phyloP scores from a whole-genome alignment of 2,888 invertebrate genomes.

The Tuberolachnus salignus region DNA sequence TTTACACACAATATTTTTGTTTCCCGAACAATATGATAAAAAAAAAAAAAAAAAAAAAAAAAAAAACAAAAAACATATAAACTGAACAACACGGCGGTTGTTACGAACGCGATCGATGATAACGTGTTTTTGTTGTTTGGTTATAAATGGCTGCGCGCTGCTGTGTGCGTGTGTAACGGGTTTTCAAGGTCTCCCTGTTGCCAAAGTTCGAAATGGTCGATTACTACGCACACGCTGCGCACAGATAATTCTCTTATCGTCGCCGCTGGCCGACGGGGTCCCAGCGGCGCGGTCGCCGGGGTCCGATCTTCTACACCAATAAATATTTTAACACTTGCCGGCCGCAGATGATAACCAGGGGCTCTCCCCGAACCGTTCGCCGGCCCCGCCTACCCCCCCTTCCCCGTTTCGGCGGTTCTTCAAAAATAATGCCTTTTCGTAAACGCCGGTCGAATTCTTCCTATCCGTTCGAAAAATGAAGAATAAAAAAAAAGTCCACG shows the following conservation, averaged over 20 bases:
- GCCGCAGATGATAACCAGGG: background rate
- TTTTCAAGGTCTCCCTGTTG: conserved; percentile 56
- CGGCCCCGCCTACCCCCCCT: too few species aligned
- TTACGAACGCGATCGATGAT: conserved; percentile 40
- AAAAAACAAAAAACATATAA: too few species aligned
- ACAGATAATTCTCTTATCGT: conserved; percentile 17
- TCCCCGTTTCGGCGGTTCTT: too few species aligned
- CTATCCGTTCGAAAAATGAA: too few species aligned
- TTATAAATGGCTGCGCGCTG: conserved; percentile 54
- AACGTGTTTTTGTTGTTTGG: conserved; percentile 57
- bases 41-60: too few species aligned
- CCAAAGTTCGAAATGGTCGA: conserved; percentile 51
- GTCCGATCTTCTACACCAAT: too few species aligned
- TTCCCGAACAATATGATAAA: conserved; percentile 28
- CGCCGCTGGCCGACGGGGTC: background rate
- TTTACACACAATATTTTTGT: conserved; percentile 20
- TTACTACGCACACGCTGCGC: background rate
- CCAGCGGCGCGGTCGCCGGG: too few species aligned
- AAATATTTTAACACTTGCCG: background rate
- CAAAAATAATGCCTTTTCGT: too few species aligned
- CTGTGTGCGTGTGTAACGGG: conserved; percentile 41
- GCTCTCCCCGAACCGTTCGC: too few species aligned
- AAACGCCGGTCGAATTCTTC: too few species aligned
- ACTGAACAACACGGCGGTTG: background rate
- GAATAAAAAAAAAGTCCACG: too few species aligned